phyloP scores from a whole-genome alignment of 2,113 vertebrate genomes.

The Psephotus haematonotus region DNA sequence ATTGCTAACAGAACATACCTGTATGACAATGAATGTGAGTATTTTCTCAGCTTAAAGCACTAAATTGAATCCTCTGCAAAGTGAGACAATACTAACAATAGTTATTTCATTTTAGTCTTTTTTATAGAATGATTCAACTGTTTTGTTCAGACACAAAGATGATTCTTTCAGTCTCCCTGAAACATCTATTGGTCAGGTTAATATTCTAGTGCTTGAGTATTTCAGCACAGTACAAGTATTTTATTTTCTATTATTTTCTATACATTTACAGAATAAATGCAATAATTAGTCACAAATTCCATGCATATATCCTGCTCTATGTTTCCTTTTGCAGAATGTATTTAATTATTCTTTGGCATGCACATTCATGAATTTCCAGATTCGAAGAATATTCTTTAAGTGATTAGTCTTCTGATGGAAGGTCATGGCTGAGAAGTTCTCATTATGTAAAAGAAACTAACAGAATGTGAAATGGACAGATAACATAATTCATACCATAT shows the following conservation, averaged over 20 bases:
- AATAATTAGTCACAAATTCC: neutral
- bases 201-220: neutral
- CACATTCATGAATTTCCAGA: neutral
- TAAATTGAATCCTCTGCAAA: neutral
- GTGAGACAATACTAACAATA: neutral
- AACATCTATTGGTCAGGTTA: neutral
- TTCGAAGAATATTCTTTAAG: slow-evolving; percentile 13
- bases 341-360: slow-evolving; percentile 3
- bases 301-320: neutral
- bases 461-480: slow-evolving; percentile 35
- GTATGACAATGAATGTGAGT: neutral
- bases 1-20: neutral
- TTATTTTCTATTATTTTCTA: slow-evolving; percentile 25
- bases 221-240: neutral
- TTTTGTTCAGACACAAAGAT: neutral
- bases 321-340: neutral
- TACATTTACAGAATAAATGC: neutral
- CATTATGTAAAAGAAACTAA: slow-evolving; percentile 30
- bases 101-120: neutral
- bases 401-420: slow-evolving; percentile 36
- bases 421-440: slow-evolving; percentile 32
- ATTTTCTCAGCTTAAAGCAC: neutral
- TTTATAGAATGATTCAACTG: neutral
- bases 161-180: neutral
- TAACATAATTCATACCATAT: slow-evolving; percentile 10